Conservation (phyloP, 2,888 invertebrate genomes). For the Leucozona laternaria region DNA sequence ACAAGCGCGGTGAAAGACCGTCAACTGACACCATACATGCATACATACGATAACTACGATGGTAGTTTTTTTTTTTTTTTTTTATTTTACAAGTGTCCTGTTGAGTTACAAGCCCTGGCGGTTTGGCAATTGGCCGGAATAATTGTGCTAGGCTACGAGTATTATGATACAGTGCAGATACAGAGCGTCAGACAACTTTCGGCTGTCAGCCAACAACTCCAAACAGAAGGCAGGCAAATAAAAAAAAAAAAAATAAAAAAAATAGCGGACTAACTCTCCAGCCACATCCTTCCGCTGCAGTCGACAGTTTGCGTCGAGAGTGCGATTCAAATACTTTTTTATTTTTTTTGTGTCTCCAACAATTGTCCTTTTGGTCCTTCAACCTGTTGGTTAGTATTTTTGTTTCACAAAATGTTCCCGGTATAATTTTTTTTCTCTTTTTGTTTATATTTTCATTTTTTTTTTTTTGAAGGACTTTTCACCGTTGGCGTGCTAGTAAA, state of each 20-base stretch:
- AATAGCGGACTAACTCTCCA: constrained; percentile 61
- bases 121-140: constrained; percentile 74
- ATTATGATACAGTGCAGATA: constrained; percentile 62
- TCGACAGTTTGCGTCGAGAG: constrained; percentile 40
- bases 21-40: constrained; percentile 64
- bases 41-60: too few relatives aligned
- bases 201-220: constrained; percentile 61
- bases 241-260: constrained; percentile 29
- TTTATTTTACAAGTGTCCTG: constrained; percentile 65
- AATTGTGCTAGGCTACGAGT: constrained; percentile 58
- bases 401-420: constrained; percentile 52
- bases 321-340: constrained; percentile 29
- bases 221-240: constrained; percentile 33
- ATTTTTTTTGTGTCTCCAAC: constrained; percentile 27
- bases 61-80: constrained; percentile 10
- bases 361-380: constrained; percentile 48
- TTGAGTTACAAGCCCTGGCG: constrained; percentile 71
- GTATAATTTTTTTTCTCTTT: background rate
- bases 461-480: constrained; percentile 49
- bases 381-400: constrained; percentile 69
- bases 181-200: constrained; percentile 49
- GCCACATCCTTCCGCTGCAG: constrained; percentile 61
- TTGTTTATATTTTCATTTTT: background rate
- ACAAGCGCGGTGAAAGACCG: constrained; percentile 65
- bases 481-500: constrained; percentile 39